Conservation (phyloP, 2,888 invertebrate genomes). For the Plusia festucae region DNA sequence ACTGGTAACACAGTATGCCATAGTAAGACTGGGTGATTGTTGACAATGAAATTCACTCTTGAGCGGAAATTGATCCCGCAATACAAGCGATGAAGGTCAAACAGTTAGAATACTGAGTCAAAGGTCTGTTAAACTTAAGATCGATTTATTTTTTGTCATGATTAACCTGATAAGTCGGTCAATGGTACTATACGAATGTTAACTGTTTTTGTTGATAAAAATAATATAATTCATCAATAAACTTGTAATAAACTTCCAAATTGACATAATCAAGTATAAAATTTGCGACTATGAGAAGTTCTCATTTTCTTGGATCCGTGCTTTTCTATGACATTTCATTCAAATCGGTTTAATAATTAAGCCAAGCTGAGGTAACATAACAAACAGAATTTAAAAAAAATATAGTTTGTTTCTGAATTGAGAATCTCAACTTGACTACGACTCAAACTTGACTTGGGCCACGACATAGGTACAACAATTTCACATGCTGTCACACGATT, state of each 20-base stretch:
- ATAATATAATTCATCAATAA: neutral
- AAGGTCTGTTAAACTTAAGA: constrained; percentile 4
- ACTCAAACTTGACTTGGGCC: too few relatives aligned
- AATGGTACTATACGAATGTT: neutral
- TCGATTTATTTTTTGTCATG: neutral
- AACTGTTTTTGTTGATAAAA: neutral
- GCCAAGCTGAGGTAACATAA: neutral
- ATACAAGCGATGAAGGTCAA: neutral
- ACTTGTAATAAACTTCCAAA: neutral
- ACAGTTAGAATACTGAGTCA: neutral
- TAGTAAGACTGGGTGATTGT: too few relatives aligned
- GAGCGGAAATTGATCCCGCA: neutral
- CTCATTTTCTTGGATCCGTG: too few relatives aligned
- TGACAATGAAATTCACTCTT: neutral
- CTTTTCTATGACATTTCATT: too few relatives aligned
- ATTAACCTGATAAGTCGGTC: constrained; percentile 4
- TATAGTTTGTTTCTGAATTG: too few relatives aligned
- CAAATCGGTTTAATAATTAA: too few relatives aligned
- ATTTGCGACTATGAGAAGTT: neutral
- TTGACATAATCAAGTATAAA: neutral
- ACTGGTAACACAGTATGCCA: too few relatives aligned
- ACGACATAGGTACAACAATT: too few relatives aligned
- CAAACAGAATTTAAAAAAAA: too few relatives aligned
- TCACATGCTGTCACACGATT: too few relatives aligned
- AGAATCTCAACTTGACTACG: too few relatives aligned